A percentile compares a stretch with the other conserved stretches of the same genome.
These are phyloP conservation scores for Willisornis vidua DNA, from an alignment of 2,113 vertebrate species.

Conservation along the genomic window DNA sequence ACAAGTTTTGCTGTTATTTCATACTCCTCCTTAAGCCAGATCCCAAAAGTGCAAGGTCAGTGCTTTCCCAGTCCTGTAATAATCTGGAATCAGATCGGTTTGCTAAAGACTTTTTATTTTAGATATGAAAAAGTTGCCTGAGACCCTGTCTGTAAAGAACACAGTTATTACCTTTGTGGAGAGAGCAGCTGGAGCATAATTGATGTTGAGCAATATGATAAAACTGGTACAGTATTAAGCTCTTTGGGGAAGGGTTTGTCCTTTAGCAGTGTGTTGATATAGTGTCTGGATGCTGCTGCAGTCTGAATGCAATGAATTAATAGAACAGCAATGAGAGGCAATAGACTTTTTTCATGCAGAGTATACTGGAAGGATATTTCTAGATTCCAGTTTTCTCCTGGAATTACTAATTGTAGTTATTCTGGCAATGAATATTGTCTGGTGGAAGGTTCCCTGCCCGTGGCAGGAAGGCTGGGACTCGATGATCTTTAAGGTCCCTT, in stretches of 20 bases:
- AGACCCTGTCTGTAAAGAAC: neutral
- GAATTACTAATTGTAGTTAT: neutral
- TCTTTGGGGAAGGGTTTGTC: constrained; percentile 38
- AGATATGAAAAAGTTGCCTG: neutral
- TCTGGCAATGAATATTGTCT: neutral
- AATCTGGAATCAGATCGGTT: neutral
- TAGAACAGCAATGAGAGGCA: neutral
- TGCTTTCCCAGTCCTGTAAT: neutral
- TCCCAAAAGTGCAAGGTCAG: neutral
- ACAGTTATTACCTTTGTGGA: neutral
- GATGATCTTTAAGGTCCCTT: neutral
- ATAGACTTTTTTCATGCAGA: neutral
- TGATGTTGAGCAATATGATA: constrained; percentile 12
- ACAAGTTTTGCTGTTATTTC: neutral
- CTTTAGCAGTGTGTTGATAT: constrained; percentile 39
- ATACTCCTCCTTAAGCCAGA: neutral
- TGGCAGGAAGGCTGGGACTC: neutral
- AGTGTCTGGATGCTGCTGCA: constrained; percentile 15
- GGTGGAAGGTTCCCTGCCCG: neutral
- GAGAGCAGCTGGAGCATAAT: constrained; percentile 20
- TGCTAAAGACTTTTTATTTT: neutral
- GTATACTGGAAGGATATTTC: neutral
- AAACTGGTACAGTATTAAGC: neutral
- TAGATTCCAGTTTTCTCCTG: neutral
- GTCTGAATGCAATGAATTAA: constrained; percentile 29